Evolutionary conservation across 1,140 invertebrate genomes (phyloP), one percentile per base, ranked within the genome.

Genomic region (Conus ventricosus): DNA sequence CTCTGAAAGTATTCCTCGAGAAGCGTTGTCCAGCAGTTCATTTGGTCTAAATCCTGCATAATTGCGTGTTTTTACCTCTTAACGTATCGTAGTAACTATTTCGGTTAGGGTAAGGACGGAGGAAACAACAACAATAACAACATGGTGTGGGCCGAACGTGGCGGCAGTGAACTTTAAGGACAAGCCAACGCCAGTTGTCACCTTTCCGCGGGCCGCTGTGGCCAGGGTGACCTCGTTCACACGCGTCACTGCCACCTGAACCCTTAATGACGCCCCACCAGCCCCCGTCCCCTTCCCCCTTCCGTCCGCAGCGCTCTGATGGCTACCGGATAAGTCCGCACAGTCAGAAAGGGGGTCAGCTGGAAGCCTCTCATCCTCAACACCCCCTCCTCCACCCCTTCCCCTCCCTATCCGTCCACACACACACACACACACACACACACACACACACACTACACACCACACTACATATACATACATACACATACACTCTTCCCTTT

Each of bases 351-450:
- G 15, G 57, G 57, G 57, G 57, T 60, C 57, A 60, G 15, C 8
- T 60, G 57, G 57, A 60, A 60, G 57, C 57, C 53, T 10, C 51
- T 27, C 13, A 60, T 51, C 71, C 51, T 8, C 23, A 15, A 25
- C 51, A 81, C 76, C 39, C 51, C 13, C 67, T 7, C 20, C 13
- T 25, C 2, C 67, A 75, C 67, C 13, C 67, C 7, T 20, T 17
- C 67, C 7, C 67, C 13, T 20, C 7, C 67, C 57, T 60, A 15
- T 15, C 8, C 57, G 57, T 15, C 8, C 17, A 75, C 67, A 75
- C 67, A 75, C 67, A 75, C 67, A 75, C 67, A 75, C 67, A 75
- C 67, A 75, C 67, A 71, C 67, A 71, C 67, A 71, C 67, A 71
- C 67, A 71, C 67, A 71, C 67, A 71, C 67, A 71, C 67, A 71